Percentiles rank a stretch among this genome's conserved stretches.
Evolutionary conservation across 1,140 invertebrate species (phyloP).

Genomic region (Lepidurus packardi): DNA sequence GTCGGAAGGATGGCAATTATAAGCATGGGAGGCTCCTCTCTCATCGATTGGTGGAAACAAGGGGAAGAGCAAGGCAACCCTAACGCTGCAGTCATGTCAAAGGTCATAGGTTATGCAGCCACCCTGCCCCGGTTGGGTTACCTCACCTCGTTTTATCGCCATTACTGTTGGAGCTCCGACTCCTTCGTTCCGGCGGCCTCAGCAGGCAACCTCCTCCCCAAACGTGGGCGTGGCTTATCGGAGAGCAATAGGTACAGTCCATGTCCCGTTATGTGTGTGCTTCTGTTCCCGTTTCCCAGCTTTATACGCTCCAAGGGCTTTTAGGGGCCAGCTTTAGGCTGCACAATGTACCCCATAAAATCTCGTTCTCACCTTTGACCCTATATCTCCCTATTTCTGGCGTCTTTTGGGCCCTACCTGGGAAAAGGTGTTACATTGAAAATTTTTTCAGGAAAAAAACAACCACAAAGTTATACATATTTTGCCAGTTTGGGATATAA

Average conservation of each 20-base stretch:
- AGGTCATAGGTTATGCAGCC: conserved; percentile 13
- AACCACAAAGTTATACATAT: too few relatives aligned
- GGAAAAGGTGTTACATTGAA: too few relatives aligned
- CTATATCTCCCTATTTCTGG: too few relatives aligned
- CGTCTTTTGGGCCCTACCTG: too few relatives aligned
- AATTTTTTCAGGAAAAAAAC: too few relatives aligned
- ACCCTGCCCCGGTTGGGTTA: neutral
- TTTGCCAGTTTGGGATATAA: too few relatives aligned
- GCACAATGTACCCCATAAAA: too few relatives aligned
- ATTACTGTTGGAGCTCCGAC: neutral
- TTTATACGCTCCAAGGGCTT: too few relatives aligned
- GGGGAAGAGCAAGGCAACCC: neutral
- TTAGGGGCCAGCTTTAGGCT: too few relatives aligned
- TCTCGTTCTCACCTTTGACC: too few relatives aligned
- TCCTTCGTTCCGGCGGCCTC: neutral
- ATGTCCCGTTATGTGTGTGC: neutral
- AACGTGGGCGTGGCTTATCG: neutral
- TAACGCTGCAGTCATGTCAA: conserved; percentile 8
- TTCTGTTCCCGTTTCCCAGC: neutral
- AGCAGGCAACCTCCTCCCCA: neutral
- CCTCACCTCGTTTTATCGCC: conserved; percentile 9
- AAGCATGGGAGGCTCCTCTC: neutral
- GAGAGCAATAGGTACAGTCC: neutral
- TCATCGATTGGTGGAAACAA: neutral
- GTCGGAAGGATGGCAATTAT: neutral